Evolutionary conservation across 2,888 invertebrate species (phyloP).

Genomic region (Drosophila seclusa): DNA sequence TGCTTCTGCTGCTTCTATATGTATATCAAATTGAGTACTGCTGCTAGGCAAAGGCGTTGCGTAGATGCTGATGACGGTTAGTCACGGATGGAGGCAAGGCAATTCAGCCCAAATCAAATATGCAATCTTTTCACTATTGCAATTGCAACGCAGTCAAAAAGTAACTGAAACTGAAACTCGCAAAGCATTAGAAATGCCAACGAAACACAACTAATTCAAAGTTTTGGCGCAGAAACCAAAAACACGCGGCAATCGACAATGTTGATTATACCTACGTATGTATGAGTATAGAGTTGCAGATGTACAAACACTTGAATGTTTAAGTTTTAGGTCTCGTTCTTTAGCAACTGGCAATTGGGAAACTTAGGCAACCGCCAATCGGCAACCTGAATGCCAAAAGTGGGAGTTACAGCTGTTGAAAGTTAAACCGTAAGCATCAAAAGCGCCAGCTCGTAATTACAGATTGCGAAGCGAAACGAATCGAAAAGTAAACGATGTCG

Average conservation of each 20-base stretch:
- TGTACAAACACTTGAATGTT: constrained; percentile 22
- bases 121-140: constrained; percentile 53
- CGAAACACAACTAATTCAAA: constrained; percentile 61
- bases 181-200: constrained; percentile 59
- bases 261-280: constrained; percentile 44
- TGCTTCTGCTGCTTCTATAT: constrained; percentile 19
- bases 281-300: not conserved
- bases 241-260: constrained; percentile 64
- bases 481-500: constrained; percentile 67
- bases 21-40: constrained; percentile 50
- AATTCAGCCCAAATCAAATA: constrained; percentile 60
- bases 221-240: constrained; percentile 49
- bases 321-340: constrained; percentile 26
- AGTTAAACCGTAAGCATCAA: constrained; percentile 66
- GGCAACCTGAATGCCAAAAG: constrained; percentile 16
- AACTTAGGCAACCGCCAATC: constrained; percentile 20
- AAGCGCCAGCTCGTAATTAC: constrained; percentile 67
- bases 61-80: not conserved
- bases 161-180: constrained; percentile 46
- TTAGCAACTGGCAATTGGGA: constrained; percentile 16
- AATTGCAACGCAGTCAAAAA: constrained; percentile 56
- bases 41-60: constrained; percentile 40
- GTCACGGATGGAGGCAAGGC: constrained; percentile 28
- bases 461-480: constrained; percentile 66
- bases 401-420: constrained; percentile 56